Percentiles rank a stretch among this genome's conserved stretches.
Conservation (phyloP, 1,140 invertebrate species). For the Drosophila punjabiensis region DNA sequence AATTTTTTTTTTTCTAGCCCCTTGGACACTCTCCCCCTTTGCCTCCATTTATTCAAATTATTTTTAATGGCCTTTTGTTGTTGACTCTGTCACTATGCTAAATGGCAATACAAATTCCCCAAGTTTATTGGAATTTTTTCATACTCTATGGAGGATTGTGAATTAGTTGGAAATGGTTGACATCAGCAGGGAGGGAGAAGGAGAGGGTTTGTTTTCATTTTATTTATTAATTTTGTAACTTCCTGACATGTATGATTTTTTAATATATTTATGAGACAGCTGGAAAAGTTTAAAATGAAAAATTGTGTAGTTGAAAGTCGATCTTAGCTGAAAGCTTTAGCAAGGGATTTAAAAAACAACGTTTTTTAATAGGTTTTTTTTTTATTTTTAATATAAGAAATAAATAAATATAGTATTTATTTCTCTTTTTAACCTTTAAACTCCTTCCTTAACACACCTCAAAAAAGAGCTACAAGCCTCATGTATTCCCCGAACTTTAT, state of each 20-base stretch:
- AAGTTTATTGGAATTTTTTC: slow-evolving; percentile 45
- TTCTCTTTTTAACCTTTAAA: neutral
- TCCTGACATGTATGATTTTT: neutral
- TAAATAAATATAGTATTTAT: neutral
- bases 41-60: slow-evolving; percentile 74
- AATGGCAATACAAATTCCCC: slow-evolving; percentile 64
- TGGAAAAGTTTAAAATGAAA: neutral
- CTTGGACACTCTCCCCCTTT: slow-evolving; percentile 8
- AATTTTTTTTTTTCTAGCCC: slow-evolving; percentile 23
- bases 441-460: neutral
- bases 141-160: slow-evolving; percentile 28
- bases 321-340: no score
- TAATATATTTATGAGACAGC: neutral
- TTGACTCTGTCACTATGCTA: slow-evolving; percentile 68
- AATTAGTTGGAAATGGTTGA: slow-evolving; percentile 44
- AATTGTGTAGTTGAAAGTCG: neutral
- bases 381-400: neutral
- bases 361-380: neutral
- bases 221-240: neutral
- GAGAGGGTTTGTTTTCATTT: neutral
- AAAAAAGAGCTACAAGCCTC: neutral
- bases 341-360: no score
- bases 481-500: slow-evolving; percentile 42
- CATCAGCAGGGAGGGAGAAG: slow-evolving; percentile 11
- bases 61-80: slow-evolving; percentile 78